These are phyloP conservation scores for Sebastolobus alascanus DNA, from an alignment of 2,797 vertebrate species.

Conservation along the genomic window DNA sequence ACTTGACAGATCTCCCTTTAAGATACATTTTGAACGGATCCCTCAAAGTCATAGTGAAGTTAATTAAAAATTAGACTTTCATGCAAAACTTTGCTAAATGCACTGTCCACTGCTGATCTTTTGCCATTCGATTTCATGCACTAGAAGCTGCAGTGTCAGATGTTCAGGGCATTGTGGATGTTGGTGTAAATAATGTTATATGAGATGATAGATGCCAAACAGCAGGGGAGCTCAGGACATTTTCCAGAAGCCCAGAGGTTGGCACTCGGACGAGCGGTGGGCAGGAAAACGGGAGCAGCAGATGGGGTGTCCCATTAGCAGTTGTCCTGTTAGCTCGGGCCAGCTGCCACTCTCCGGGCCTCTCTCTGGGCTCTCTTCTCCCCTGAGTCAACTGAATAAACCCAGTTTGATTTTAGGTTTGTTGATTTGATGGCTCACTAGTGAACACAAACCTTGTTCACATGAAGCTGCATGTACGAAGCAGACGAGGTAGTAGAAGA, in stretches of 20 bases:
- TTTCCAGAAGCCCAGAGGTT: conserved; percentile 72
- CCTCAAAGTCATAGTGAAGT: not conserved
- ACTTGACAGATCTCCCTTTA: too few species aligned
- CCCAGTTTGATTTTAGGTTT: conserved; percentile 49
- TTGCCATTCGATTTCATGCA: conserved; percentile 47
- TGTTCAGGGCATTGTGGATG: conserved; percentile 30
- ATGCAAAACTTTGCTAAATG: not conserved
- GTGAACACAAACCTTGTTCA: conserved; percentile 11
- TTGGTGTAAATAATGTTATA: conserved; percentile 57
- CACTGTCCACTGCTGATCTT: not conserved
- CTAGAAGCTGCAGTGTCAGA: conserved; percentile 43
- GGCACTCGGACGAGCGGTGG: conserved; percentile 42
- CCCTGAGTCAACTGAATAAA: conserved; percentile 61
- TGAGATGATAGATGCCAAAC: conserved; percentile 56
- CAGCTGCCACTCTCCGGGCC: conserved; percentile 78
- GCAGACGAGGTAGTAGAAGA: not conserved
- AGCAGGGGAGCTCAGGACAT: conserved; percentile 52
- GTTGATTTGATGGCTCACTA: conserved; percentile 31
- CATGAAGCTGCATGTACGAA: not conserved
- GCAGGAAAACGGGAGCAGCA: conserved; percentile 69
- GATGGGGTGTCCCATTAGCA: conserved; percentile 79
- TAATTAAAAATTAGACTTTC: not conserved
- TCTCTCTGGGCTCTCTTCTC: conserved; percentile 62
- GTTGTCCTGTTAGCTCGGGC: conserved; percentile 73
- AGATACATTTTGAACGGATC: too few species aligned